Percentiles rank a stretch among this genome's conserved stretches.
These are phyloP conservation scores for Cygnus olor DNA, from an alignment of 2,797 vertebrate genomes.

Conservation along the genomic window DNA sequence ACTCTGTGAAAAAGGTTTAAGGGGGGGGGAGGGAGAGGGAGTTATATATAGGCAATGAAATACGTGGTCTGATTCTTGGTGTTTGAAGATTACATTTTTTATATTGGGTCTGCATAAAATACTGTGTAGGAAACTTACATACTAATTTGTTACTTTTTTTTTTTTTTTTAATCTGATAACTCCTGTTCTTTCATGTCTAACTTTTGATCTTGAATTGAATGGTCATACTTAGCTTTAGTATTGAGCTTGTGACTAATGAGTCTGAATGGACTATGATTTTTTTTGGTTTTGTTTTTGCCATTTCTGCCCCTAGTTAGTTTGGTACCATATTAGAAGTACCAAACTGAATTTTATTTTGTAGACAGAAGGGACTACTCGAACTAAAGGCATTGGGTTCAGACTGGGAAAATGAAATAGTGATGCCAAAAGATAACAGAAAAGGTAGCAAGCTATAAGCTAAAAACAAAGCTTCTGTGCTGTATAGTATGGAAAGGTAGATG, in stretches of 20 bases:
- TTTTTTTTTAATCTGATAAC: neutral
- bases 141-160: neutral
- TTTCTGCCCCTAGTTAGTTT: neutral
- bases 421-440: neutral
- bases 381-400: neutral
- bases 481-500: neutral
- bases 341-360: neutral
- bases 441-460: neutral
- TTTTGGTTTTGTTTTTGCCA: neutral
- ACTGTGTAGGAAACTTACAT: neutral
- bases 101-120: neutral
- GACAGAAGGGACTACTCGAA: neutral
- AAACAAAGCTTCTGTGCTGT: neutral
- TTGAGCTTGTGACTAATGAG: neutral
- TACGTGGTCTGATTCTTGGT: neutral
- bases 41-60: neutral
- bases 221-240: neutral
- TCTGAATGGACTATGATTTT: neutral
- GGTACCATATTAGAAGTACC: accelerated
- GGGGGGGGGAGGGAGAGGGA: neutral
- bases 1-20: neutral
- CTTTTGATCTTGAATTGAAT: neutral
- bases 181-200: neutral
- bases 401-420: neutral
- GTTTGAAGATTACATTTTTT: neutral